phyloP scores from a whole-genome alignment of 2,888 invertebrate species.

The Heliconius charithonia region DNA sequence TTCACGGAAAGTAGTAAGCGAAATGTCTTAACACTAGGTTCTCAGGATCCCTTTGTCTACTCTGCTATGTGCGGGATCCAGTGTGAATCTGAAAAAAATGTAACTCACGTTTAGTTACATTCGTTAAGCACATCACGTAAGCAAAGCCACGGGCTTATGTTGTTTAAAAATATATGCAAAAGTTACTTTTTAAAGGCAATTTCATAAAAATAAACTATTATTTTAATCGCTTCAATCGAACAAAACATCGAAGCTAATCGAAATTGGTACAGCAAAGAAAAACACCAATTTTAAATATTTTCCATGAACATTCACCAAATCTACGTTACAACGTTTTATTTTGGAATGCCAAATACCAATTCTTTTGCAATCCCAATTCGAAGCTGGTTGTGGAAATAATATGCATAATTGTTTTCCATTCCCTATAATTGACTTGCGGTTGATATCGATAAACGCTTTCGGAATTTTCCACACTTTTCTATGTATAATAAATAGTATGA shows the following conservation, averaged over 20 bases:
- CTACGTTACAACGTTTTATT: constrained; percentile 26
- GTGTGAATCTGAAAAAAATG: no score
- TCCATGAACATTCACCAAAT: constrained; percentile 41
- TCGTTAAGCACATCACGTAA: no score
- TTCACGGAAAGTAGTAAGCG: no score
- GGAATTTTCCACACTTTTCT: constrained; percentile 16
- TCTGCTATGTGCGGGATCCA: no score
- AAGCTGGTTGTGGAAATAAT: constrained; percentile 52
- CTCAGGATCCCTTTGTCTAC: no score
- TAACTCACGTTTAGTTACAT: no score
- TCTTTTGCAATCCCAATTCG: constrained; percentile 51
- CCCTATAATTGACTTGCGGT: constrained; percentile 77
- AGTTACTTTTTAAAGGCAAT: neutral
- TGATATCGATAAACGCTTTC: constrained; percentile 68
- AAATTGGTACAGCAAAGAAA: neutral
- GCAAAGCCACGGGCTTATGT: no score
- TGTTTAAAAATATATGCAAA: no score
- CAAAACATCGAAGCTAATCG: neutral
- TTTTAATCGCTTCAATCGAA: neutral
- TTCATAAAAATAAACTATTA: neutral
- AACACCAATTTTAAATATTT: constrained; percentile 16
- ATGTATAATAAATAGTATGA: neutral
- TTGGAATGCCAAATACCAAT: constrained; percentile 45
- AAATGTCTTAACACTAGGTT: no score
- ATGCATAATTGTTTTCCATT: constrained; percentile 77